Base-by-base conservation (phyloP, 2,888 invertebrate genomes). In the Pollenia amentaria region DNA sequence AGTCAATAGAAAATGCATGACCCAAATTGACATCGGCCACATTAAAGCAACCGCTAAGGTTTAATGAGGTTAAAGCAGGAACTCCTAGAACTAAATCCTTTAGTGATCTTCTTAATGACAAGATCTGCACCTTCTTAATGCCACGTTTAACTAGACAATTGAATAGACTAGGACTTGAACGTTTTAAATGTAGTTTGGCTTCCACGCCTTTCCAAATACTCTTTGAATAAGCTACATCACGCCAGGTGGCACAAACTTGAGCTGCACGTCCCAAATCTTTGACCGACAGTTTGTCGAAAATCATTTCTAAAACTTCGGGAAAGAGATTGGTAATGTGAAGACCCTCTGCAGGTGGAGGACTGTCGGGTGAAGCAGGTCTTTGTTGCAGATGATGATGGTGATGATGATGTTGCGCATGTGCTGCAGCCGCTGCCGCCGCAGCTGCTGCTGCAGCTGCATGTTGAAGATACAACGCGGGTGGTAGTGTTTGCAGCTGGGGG, bases 121-220 rank as follows among this genome's bases (percentile, higher is more conserved):
- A 94, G 87, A 99, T 97, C 94, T 98, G 98, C 83, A 99, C 96
- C 92, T 96, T 95, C 89, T 97, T 95, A 87, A 99, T 98, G 89
- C 98, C 98, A 75, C 98, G 95, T 89, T 96, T 95, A 62, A 97
- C 97, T 85, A 99, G 94, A 87, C 97, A 97, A 40, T 96, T 95
- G 94, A 98, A 98, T 81, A 99, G 95, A 89, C 96, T 96, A 14
- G 97, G 96, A 87, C 97, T 96, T 87, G 97, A 96, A 89, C 96
- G 95, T 87, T 97, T 95, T 70, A 99, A 95, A 93, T 99, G 98
- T 88, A 99, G 94, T 89, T 97, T 97, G 0, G 98, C 98, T 92
- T 98, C 98, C 46, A 98, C 98, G 75, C 98, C 98, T 89, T 97
- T 96, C 99, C 99, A 99, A 21, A 99, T 98, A 55, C 97, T 97